Base-by-base conservation (phyloP, 2,888 invertebrate genomes). In the Sesamia inferens region DNA sequence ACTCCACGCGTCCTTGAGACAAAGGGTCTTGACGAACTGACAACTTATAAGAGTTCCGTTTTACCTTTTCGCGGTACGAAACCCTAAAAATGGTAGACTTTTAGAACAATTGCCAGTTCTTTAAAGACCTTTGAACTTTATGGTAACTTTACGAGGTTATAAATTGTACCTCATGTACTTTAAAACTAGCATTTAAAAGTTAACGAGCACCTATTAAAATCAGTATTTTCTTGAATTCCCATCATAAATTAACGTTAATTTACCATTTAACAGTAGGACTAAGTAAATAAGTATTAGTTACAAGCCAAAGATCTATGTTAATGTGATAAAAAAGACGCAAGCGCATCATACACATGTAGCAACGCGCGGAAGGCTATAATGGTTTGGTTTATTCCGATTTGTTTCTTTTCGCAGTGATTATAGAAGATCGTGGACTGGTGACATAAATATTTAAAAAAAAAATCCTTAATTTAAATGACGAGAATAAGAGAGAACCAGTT, bases 231-330 rank as follows among this genome's bases (percentile, higher is more conserved):
- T 69, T n/a, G 6, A 59, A 84, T 80, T 80, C 77, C n/a, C 76
- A 84, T 59, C 14, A 70, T 51, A 81, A 63, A 81, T 81, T 81
- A 57, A 68, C 71, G 68, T 82, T 71, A 72, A 82, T 83, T 44
- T 31, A 11, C 73, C 72, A 70, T 84, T 55, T 76, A 81, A 78
- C 85, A 81, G 80, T 59, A 69, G 68, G 71, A 70, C n/a, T 61
- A 54, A 86, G 64, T 87, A 76, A 75, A 82, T 82, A 76, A 81
- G 69, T 79, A 81, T 82, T 80, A 85, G 76, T 85, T 76, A 75
- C 83, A 65, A 61, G 42, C 87, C 87, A 78, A 74, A 83, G n/a
- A 8, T 70, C 42, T 68, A 86, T 86, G 88, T 66, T 68, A 87
- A 87, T 87, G 48, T 24, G 22, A 42, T 66, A 88, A 81, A 85